A percentile compares a stretch with the other conserved stretches of the same genome.
Evolutionary conservation across 2,888 invertebrate genomes (phyloP).

Genomic region (Aphidoletes aphidimyza): DNA sequence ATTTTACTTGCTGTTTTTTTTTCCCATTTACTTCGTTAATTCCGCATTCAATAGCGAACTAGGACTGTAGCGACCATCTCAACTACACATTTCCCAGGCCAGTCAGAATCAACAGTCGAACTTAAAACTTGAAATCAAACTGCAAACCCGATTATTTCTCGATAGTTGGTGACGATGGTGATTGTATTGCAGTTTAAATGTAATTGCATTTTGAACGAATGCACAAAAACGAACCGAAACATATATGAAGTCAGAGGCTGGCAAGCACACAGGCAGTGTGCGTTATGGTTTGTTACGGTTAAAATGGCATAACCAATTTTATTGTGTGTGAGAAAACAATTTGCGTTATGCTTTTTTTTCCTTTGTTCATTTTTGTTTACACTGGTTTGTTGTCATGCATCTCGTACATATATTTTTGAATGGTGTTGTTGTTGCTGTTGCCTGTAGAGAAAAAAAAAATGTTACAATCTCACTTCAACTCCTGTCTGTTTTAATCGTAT

Average conservation of each 20-base stretch:
- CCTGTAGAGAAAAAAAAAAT: too few relatives aligned
- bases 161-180: slow-evolving; percentile 16
- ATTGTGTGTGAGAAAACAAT: slow-evolving; percentile 52
- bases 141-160: slow-evolving; percentile 42
- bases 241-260: too few relatives aligned
- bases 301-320: slow-evolving; percentile 44
- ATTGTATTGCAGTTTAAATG: slow-evolving; percentile 39
- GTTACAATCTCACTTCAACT: slow-evolving; percentile 25
- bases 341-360: neutral
- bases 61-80: too few relatives aligned
- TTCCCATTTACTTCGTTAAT: slow-evolving; percentile 16
- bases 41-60: neutral
- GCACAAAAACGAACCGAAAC: too few relatives aligned
- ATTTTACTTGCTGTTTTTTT: too few relatives aligned
- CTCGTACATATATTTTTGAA: neutral
- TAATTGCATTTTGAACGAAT: neutral
- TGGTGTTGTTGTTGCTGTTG: neutral
- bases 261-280: neutral
- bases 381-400: slow-evolving; percentile 6
- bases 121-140: neutral
- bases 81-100: slow-evolving; percentile 10
- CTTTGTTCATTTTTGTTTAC: slow-evolving; percentile 29
- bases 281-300: slow-evolving; percentile 33
- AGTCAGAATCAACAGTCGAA: neutral
- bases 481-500: neutral